Base-by-base conservation (phyloP, 2,113 vertebrate species). In the Lynx canadensis region DNA sequence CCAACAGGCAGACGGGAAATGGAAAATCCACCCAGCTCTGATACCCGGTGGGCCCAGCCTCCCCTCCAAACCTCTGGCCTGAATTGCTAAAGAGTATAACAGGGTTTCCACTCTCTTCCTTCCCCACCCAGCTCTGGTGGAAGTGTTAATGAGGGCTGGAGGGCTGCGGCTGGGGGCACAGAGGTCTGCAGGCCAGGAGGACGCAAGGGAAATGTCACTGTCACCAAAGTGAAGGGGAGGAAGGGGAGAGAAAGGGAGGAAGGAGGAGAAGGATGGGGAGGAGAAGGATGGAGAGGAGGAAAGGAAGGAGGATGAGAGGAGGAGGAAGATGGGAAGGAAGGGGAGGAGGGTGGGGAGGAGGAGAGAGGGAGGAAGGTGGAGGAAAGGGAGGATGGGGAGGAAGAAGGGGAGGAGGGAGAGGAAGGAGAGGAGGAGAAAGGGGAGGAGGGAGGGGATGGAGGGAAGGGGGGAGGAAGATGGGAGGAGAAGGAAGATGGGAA, bases 381-480 rank as follows among this genome's bases (percentile, higher is more conserved):
- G 60, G 60, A 65, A 68, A 14, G 25, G 8, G 10, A 65, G 25
- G 13, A 57, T 57, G 19, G 55, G 60, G 25, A 29, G 3, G 60
- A 11, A 11, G 25, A 27, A 8, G 16, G 33, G 16, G 25, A 50
- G 50, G 6, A 12, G 25, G 3, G 16, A 12, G 27, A 29, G 2
- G 63, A 65, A 5, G 9, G 9, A 10, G 23, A 68, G 10, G 29
- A 66, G 13, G 27, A 12, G 25, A 10, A 8, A 31, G 11, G 12
- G 14, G 19, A 19, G 21, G 33, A 21, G 33, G 1, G 66, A 23
- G 4, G 25, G 38, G 41, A 45, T 5, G 41, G 41, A 6, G 5
- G 5, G 41, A 7, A 45, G 41, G 6, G 6, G 6, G 6, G 5
- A 6, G 41, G 4, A 5, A 1, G 38, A 41, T 4, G 38, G 4